Base-by-base conservation (phyloP, 2,113 vertebrate genomes). In the Brachionichthys hirsutus region DNA sequence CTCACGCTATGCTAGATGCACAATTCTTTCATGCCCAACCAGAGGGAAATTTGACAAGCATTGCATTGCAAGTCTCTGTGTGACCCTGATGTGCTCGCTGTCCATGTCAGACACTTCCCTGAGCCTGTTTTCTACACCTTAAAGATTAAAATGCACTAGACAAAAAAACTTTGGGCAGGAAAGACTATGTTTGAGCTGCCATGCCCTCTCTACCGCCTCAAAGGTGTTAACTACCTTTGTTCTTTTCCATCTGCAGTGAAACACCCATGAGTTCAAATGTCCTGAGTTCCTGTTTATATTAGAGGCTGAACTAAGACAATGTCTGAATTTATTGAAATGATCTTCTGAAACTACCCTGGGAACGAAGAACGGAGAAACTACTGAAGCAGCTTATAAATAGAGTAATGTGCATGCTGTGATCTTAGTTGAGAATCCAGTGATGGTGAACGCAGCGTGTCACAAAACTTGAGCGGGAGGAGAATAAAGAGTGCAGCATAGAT, bases 251-350 rank as follows among this genome's bases (percentile, higher is more conserved):
- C 77, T 77, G 54, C 66, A 54, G 52, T 45, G 58, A 81, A 58
- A 56, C 60, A 65, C 61, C 40, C 46, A 70, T 62, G 53, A 66
- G 46, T 47, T 62, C 64, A 75, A 67, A 80, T 63, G 67, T 82
- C 64, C 67, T 60, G 67, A 65, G 68, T 76, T 73, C 66, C 55
- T 75, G 69, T 74, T 77, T 77, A 77, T 73, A 75, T 79, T 77
- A 67, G 35, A 78, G 49, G 35, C 44, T 69, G 56, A 56, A 80
- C 69, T 64, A 72, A 54, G 68, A 79, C 68, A 63, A 73, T 53
- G 72, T 86, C 64, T 63, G 63, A 55, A 70, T 85, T 77, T 84
- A 82, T 87, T 86, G 81, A 76, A 80, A 80, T 63, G 36, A 80
- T 74, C 81, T 79, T 52, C 82, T 80, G 71, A 78, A 78, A 70